Conservation (phyloP, 2,888 invertebrate species). For the Papilio gigon region DNA sequence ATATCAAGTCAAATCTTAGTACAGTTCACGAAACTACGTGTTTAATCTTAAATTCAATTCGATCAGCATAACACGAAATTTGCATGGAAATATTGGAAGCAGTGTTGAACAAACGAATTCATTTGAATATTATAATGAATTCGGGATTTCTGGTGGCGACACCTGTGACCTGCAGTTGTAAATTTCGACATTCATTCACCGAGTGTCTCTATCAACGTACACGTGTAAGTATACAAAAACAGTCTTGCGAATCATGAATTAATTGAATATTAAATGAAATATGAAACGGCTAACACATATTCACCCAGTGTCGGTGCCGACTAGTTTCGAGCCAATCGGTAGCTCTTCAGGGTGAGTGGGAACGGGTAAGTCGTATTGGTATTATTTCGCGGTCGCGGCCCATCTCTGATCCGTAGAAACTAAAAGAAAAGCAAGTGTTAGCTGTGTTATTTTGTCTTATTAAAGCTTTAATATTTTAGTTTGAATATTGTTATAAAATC, state of each 20-base stretch:
- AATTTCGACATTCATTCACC: constrained; percentile 5
- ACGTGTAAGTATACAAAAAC: background rate
- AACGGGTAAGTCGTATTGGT: too few species aligned
- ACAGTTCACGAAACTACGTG: constrained; percentile 15
- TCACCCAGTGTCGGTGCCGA: too few species aligned
- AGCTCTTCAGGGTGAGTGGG: too few species aligned
- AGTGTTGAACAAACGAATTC: constrained; percentile 36
- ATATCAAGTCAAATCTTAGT: background rate
- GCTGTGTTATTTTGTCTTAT: too few species aligned
- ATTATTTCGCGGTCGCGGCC: too few species aligned
- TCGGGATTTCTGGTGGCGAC: constrained; percentile 28
- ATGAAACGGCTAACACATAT: too few species aligned
- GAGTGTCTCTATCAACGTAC: constrained; percentile 1
- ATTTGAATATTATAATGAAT: constrained; percentile 41
- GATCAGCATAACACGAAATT: constrained; percentile 29
- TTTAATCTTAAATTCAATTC: constrained; percentile 33
- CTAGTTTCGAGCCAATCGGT: too few species aligned
- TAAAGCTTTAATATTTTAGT: too few species aligned
- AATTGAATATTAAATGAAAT: background rate
- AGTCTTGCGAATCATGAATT: background rate
- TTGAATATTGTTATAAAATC: background rate
- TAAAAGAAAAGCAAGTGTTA: too few species aligned
- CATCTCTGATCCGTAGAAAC: too few species aligned
- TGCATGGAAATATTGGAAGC: constrained; percentile 37
- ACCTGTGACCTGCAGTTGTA: constrained; percentile 17